Conservation (phyloP, 2,888 invertebrate species). For the Ceriagrion tenellum region DNA sequence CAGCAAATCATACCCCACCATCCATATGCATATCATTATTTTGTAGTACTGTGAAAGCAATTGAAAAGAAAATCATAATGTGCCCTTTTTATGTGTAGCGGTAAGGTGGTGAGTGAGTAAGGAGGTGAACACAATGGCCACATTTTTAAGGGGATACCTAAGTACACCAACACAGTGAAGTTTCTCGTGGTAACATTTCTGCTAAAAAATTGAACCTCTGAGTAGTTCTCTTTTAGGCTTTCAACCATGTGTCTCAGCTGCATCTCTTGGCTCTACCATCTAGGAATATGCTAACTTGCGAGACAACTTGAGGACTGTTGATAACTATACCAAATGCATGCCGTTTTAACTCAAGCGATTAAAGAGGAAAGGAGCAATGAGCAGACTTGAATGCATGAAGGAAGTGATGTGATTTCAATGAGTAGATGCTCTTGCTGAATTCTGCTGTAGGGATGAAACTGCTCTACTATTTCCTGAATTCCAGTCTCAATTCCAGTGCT, state of each 20-base stretch:
- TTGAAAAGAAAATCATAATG: not conserved
- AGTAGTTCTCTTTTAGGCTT: not conserved
- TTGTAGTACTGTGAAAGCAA: not conserved
- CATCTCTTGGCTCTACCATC: not conserved
- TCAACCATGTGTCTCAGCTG: not conserved
- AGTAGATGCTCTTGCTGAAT: too few species aligned
- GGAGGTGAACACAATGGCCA: not conserved
- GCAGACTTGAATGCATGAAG: too few species aligned
- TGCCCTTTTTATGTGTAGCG: not conserved
- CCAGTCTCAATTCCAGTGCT: too few species aligned
- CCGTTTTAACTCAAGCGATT: too few species aligned
- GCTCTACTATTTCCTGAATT: too few species aligned
- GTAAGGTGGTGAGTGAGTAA: not conserved
- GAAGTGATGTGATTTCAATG: too few species aligned
- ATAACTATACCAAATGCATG: too few species aligned
- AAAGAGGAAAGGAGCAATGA: too few species aligned
- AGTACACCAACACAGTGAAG: constrained; percentile 27
- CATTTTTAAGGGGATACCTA: not conserved
- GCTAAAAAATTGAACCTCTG: not conserved
- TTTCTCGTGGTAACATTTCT: not conserved
- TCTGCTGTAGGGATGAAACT: too few species aligned
- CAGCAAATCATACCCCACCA: not conserved
- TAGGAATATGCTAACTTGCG: not conserved
- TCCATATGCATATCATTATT: not conserved
- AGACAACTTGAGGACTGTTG: not conserved